phyloP scores from a whole-genome alignment of 2,113 vertebrate species.

The Eulemur rufifrons region DNA sequence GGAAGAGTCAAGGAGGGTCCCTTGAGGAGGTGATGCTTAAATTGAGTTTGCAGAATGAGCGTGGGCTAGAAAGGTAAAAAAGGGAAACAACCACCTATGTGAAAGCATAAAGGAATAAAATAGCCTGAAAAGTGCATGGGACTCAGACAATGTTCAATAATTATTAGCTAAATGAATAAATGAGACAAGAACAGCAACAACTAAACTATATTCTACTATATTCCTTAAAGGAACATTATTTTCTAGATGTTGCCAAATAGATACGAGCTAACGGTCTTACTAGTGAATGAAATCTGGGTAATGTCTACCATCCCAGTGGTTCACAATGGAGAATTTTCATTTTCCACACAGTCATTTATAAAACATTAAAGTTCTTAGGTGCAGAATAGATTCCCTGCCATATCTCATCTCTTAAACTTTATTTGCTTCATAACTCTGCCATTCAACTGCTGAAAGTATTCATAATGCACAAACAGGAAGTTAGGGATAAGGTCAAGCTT shows the following conservation, averaged over 20 bases:
- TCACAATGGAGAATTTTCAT: not conserved
- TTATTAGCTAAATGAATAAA: not conserved
- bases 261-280: not conserved
- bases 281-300: not conserved
- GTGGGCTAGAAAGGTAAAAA: not conserved
- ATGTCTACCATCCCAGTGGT: not conserved
- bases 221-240: not conserved
- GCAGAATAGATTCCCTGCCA: not conserved
- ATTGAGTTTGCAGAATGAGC: not conserved
- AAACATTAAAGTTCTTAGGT: not conserved
- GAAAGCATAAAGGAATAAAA: not conserved
- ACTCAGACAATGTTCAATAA: not conserved
- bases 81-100: not conserved
- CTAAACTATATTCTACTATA: not conserved
- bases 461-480: not conserved
- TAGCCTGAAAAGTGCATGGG: not conserved
- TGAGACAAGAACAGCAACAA: not conserved
- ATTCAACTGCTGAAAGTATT: not conserved
- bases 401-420: not conserved
- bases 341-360: not conserved
- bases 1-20: not conserved
- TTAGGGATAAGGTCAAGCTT: not conserved
- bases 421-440: not conserved
- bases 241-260: not conserved
- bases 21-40: not conserved